phyloP scores from a whole-genome alignment of 2,797 vertebrate species.

The Xenentodon cancila region DNA sequence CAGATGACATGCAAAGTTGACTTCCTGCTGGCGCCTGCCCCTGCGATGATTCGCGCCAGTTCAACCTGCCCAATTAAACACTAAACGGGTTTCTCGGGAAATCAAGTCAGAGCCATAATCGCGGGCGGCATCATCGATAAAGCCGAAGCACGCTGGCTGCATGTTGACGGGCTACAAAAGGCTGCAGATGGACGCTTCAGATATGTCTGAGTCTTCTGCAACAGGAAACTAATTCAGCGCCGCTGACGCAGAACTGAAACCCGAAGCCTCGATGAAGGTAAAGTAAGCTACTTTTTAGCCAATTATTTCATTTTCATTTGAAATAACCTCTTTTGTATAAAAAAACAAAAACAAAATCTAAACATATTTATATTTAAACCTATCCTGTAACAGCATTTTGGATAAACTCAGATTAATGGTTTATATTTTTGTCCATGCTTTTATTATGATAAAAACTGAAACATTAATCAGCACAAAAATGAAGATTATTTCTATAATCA shows the following conservation, averaged over 20 bases:
- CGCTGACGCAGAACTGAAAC: constrained; percentile 52
- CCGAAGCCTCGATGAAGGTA: constrained; percentile 49
- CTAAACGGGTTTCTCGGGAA: not conserved
- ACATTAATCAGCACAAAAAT: too few relatives aligned
- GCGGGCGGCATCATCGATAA: not conserved
- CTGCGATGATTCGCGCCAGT: not conserved
- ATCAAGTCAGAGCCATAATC: not conserved
- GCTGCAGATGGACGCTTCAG: constrained; percentile 12
- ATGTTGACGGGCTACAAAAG: not conserved
- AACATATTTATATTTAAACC: too few relatives aligned
- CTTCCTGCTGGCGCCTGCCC: constrained; percentile 47
- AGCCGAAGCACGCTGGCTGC: not conserved
- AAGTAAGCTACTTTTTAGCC: constrained; percentile 9
- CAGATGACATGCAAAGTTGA: constrained; percentile 56
- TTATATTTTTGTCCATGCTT: too few relatives aligned
- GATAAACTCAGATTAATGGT: too few relatives aligned
- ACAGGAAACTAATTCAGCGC: constrained; percentile 62
- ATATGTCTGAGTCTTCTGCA: constrained; percentile 14
- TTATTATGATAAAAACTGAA: too few relatives aligned
- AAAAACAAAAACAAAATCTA: too few relatives aligned
- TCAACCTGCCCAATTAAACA: not conserved
- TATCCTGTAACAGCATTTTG: too few relatives aligned
- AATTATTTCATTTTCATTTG: not conserved
- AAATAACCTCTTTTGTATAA: not conserved
- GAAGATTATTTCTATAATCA: too few relatives aligned